Conservation (phyloP, 2,113 vertebrate genomes). For the Hylia prasina region DNA sequence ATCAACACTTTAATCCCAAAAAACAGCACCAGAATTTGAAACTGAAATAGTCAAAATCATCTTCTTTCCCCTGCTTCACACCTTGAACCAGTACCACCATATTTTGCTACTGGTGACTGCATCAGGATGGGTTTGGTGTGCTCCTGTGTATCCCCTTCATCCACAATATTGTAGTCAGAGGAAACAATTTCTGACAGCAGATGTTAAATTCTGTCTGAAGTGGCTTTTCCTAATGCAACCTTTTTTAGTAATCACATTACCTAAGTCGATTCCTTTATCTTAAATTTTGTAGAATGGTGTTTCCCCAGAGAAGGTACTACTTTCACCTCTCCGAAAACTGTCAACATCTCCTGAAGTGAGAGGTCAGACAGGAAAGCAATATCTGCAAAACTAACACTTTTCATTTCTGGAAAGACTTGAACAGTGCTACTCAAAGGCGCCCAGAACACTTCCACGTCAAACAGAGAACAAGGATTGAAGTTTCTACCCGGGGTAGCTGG, state of each 20-base stretch:
- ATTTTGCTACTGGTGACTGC: neutral
- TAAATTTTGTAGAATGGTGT: neutral
- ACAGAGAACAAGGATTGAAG: accelerated
- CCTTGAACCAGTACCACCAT: neutral
- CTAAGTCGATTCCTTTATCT: neutral
- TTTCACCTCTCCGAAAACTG: accelerated
- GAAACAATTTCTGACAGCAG: neutral
- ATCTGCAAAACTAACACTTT: neutral
- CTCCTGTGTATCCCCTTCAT: neutral
- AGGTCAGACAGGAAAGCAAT: neutral
- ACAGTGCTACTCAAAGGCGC: accelerated
- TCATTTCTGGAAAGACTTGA: neutral
- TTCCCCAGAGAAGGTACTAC: neutral
- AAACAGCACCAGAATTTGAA: neutral
- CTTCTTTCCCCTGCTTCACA: neutral
- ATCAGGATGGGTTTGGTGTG: neutral
- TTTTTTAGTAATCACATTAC: neutral
- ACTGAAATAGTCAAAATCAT: neutral
- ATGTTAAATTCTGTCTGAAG: neutral
- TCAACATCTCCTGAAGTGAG: neutral
- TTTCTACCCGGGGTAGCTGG: too few relatives aligned
- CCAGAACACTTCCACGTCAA: neutral
- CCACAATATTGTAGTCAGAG: too few relatives aligned
- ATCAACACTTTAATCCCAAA: neutral
- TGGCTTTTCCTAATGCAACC: neutral